phyloP scores from a whole-genome alignment of 2,113 vertebrate species.

The Cygnus buccinator region DNA sequence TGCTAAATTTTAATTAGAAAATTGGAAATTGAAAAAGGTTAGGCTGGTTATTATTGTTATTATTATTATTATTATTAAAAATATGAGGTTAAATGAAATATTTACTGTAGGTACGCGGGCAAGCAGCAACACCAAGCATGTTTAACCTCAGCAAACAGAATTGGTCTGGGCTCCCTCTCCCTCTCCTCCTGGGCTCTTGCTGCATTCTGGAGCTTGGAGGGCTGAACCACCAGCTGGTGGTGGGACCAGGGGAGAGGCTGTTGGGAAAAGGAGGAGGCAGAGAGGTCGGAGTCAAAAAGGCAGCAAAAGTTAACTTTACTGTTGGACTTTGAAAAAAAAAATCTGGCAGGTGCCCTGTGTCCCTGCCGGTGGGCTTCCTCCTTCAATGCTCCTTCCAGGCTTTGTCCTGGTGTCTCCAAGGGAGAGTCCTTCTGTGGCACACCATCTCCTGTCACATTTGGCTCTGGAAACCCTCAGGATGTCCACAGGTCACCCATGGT shows the following conservation, averaged over 20 bases:
- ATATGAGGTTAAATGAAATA: background rate
- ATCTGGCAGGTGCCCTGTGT: background rate
- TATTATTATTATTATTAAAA: background rate
- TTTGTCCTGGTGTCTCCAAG: background rate
- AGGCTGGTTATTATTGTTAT: background rate
- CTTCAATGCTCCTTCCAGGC: background rate
- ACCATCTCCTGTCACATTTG: background rate
- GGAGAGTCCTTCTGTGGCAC: background rate
- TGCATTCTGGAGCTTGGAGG: background rate
- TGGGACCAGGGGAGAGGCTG: background rate
- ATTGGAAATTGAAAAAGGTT: background rate
- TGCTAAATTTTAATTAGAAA: background rate
- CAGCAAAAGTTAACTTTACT: background rate
- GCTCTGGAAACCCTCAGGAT: background rate
- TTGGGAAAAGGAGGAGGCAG: background rate
- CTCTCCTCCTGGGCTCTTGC: background rate
- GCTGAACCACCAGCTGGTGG: accelerated
- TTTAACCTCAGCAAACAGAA: background rate
- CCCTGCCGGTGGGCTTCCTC: background rate
- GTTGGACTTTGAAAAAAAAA: background rate
- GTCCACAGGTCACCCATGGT: accelerated
- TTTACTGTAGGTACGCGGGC: background rate
- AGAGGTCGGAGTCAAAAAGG: background rate
- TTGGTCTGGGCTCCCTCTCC: background rate
- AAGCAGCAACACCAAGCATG: background rate